phyloP scores from a whole-genome alignment of 2,113 vertebrate species.

The Mobula birostris region DNA sequence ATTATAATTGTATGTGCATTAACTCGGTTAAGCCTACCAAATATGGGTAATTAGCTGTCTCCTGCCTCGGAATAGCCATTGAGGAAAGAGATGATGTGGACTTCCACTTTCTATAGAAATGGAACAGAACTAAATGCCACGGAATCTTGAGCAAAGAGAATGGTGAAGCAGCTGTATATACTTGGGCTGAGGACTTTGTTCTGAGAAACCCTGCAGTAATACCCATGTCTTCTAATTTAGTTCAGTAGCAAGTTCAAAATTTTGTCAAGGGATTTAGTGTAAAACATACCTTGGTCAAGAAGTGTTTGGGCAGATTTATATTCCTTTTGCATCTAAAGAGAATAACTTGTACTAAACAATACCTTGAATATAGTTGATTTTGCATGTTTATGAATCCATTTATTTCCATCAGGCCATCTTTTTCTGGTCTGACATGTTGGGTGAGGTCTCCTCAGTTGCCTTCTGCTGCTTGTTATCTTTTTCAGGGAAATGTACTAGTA shows the following conservation, averaged over 20 bases:
- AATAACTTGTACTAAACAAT: not conserved
- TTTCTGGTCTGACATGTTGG: not conserved
- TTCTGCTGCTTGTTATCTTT: not conserved
- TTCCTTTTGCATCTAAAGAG: not conserved
- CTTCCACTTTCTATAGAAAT: not conserved
- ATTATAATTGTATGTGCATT: not conserved
- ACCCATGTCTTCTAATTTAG: not conserved
- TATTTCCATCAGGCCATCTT: not conserved
- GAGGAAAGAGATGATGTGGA: not conserved
- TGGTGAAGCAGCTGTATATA: not conserved
- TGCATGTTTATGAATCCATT: not conserved
- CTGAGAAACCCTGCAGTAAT: too few species aligned
- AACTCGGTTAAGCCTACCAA: not conserved
- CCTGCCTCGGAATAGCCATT: not conserved
- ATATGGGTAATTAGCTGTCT: not conserved
- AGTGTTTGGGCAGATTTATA: not conserved
- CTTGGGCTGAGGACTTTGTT: too few species aligned
- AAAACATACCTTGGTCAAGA: not conserved
- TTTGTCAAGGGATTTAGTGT: not conserved
- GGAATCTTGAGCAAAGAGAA: not conserved
- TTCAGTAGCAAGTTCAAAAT: not conserved
- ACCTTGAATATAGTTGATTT: not conserved
- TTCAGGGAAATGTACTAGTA: not conserved
- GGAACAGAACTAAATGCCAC: not conserved
- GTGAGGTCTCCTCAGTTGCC: not conserved